Evolutionary conservation across 2,797 vertebrate genomes (phyloP).

Genomic region (Chrysocyon brachyurus): DNA sequence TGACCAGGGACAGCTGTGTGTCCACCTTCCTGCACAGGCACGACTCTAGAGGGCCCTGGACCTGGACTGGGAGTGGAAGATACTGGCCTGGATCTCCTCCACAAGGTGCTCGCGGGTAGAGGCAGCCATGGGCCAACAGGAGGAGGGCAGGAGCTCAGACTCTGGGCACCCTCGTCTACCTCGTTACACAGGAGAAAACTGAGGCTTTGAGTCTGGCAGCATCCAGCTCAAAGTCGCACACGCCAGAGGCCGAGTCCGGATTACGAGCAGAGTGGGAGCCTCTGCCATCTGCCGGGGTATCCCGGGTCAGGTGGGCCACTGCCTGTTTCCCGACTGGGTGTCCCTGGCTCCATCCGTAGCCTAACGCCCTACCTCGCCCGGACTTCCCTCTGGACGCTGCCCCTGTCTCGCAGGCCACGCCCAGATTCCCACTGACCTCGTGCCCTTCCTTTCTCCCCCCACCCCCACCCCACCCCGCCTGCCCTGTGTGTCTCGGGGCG

Average conservation of each 20-base stretch:
- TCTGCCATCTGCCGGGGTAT: neutral
- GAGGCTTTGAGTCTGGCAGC: neutral
- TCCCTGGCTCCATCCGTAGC: no score
- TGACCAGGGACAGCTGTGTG: constrained; percentile 51
- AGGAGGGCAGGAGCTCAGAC: neutral
- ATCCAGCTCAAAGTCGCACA: neutral
- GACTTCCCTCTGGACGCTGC: no score
- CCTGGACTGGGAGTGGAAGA: constrained; percentile 31
- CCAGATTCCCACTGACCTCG: neutral
- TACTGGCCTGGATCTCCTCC: neutral
- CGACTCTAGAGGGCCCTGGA: constrained; percentile 66
- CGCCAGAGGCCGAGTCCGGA: neutral
- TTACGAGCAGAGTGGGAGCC: neutral
- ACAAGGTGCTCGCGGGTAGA: neutral
- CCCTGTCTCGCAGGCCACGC: neutral
- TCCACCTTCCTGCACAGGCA: constrained; percentile 70
- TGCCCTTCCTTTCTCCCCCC: neutral
- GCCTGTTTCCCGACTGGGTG: neutral
- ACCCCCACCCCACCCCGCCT: no score
- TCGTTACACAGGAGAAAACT: neutral
- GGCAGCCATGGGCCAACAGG: neutral
- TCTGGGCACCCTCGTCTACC: neutral
- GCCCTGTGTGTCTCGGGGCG: no score
- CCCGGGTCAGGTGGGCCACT: neutral
- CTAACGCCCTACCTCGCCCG: no score